These are phyloP conservation scores for sheep (Ovis aries) DNA, from an alignment of 2,113 vertebrate species.

Conservation along the genomic window ARS-UI_Ramb_v3.0 NC_056056.1:179600501-179601000, in stretches of 20 bases:
- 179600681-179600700: neutral
- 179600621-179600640: neutral
- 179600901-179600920: neutral
- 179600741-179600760: neutral
- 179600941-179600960: neutral
- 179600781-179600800: neutral
- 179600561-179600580: neutral
- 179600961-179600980: neutral
- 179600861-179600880: neutral
- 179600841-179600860: neutral
- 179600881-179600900: neutral
- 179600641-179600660: slow-evolving; percentile 23
- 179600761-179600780: neutral
- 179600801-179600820: neutral
- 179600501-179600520: neutral
- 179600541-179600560: neutral
- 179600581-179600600: neutral
- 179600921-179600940: neutral
- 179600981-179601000: neutral
- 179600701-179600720: neutral
- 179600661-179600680: slow-evolving; percentile 9
- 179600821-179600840: neutral
- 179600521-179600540: neutral
- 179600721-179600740: neutral
- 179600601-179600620: neutral